Base-by-base conservation (phyloP, 2,797 vertebrate genomes). In the Arremon aurantiirostris region DNA sequence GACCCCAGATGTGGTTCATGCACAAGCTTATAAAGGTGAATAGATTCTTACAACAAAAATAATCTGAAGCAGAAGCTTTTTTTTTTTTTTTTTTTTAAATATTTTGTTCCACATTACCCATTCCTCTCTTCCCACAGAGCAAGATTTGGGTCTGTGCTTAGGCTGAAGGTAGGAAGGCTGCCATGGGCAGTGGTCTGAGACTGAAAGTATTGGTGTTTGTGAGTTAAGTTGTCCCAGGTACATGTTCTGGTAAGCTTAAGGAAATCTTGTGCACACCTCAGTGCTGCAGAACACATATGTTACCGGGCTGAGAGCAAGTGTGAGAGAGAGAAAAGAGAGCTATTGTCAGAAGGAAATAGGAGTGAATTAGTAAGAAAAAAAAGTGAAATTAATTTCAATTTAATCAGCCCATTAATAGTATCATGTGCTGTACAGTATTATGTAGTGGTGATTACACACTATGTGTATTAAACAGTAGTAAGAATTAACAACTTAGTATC, bases 401-500 rank as follows among this genome's bases (percentile, higher is more conserved):
- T 85, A 83, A 79, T 82, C 81, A 77, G 32, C 19, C 69, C 39
- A 53, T 73, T 69, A 77, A 82, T 91, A 84, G 16, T 68, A 71
- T 70, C 0, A 0, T 70, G 39, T 60, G 71, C 41, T 92, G 50
- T 80, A 44, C 46, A 79, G 39, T 66, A 52, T 57, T 90, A 76
- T 64, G 35, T 52, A 56, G 35, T 59, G 64, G 68, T 73, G 91
- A 66, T 92, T 92, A 82, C 8, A 13, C 47, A 80, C 32, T 44
- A 13, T 59, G 27, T 49, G 49, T 76, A 70, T 94, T 89, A 80
- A 89, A 73, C 42, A 71, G 75, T 24, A 61, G 89, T 83, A 87
- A 90, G 89, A 93, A 91, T 89, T 88, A 91, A 91, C 1, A 61
- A 82, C 69, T 71, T 89, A 92, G 71, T 93, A 88, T 89, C 72